These are phyloP conservation scores for Periplaneta americana DNA, from an alignment of 1,140 invertebrate genomes.

Conservation along the genomic window DNA sequence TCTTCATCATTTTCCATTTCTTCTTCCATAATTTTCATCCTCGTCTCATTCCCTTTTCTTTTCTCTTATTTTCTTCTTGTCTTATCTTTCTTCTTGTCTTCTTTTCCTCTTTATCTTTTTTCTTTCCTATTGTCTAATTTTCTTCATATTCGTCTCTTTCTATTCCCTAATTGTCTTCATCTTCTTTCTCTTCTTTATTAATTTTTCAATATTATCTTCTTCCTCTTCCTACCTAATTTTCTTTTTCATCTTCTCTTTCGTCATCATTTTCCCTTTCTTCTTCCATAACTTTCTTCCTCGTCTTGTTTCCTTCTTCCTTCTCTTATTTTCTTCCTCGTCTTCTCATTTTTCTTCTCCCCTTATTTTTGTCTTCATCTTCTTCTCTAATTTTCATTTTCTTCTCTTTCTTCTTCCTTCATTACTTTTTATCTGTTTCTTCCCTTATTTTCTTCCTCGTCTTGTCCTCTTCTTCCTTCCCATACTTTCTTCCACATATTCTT, in stretches of 20 bases:
- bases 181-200: background rate
- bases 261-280: too few relatives aligned
- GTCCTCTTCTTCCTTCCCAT: background rate
- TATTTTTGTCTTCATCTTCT: too few relatives aligned
- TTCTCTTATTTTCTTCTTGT: background rate
- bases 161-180: background rate
- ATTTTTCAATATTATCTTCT: too few relatives aligned
- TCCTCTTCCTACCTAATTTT: too few relatives aligned
- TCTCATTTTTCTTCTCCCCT: background rate
- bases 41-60: background rate
- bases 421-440: background rate
- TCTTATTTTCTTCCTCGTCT: too few relatives aligned
- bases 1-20: background rate
- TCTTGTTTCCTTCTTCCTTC: too few relatives aligned
- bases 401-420: background rate
- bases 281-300: too few relatives aligned
- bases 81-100: background rate
- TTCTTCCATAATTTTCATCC: background rate
- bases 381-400: background rate
- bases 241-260: too few relatives aligned
- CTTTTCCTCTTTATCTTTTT: background rate
- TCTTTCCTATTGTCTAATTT: background rate
- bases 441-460: background rate
- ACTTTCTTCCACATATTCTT: background rate
- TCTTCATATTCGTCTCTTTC: background rate